phyloP scores from a whole-genome alignment of 2,888 invertebrate genomes.

The Leptopilina myrica region DNA sequence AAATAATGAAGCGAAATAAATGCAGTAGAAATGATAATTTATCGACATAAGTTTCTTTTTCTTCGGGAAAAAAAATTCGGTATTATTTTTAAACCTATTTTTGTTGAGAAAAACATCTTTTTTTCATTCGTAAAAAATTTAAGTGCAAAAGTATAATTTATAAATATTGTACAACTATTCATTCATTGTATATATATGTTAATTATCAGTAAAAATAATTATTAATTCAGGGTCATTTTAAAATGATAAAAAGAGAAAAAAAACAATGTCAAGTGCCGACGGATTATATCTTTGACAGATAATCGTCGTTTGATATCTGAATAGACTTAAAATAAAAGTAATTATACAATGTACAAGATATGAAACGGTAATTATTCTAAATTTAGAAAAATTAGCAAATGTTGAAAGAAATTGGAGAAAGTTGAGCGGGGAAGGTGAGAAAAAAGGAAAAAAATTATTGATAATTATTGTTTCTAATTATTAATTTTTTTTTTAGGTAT shows the following conservation, averaged over 20 bases:
- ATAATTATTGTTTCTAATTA: conserved; percentile 56
- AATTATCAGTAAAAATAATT: too few relatives aligned
- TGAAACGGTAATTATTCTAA: neutral
- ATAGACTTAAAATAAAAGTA: neutral
- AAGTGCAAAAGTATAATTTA: too few relatives aligned
- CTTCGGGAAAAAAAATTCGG: too few relatives aligned
- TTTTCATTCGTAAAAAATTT: too few relatives aligned
- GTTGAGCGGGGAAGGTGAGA: neutral
- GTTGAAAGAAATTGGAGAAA: neutral
- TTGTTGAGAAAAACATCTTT: neutral
- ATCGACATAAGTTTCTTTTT: too few relatives aligned
- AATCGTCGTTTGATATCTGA: neutral
- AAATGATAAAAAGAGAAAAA: too few relatives aligned
- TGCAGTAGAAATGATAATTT: neutral
- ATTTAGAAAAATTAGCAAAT: neutral
- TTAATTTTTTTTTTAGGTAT: conserved; percentile 78
- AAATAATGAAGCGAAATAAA: neutral
- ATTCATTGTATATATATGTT: too few relatives aligned
- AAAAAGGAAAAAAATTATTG: conserved; percentile 22
- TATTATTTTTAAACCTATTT: too few relatives aligned
- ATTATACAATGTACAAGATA: neutral
- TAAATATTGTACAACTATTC: too few relatives aligned
- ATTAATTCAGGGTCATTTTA: too few relatives aligned
- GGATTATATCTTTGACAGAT: too few relatives aligned
- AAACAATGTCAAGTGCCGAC: too few relatives aligned